Base-by-base conservation (phyloP, 2,113 vertebrate species). In the Oxygymnocypris stewartii region DNA sequence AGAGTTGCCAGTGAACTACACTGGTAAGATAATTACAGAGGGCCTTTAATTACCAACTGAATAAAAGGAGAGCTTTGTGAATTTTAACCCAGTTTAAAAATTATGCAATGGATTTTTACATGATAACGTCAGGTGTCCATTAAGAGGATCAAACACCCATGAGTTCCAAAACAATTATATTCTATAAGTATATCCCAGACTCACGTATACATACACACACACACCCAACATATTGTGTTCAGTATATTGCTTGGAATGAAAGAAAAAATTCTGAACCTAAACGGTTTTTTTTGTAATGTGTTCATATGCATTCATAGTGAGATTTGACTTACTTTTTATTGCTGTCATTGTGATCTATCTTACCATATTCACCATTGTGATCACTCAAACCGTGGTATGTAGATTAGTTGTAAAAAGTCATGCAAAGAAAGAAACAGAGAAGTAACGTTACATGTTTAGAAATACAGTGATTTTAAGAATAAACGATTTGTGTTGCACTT, bases 81-180 rank as follows among this genome's bases (percentile, higher is more conserved):
- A 16, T 82, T 47, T 65, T 7, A 23, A 37, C 31, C 6, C 18
- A 59, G 16, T 40, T 37, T 20, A 37, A 79, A 9, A 40, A 79
- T n/a, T 0, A 44, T n/a, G 13, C n/a, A n/a, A 81, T 81, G 3
- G 6, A 2, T 42, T 63, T 80, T 63, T 61, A 65, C 13, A 69
- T 35, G 44, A 49, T 31, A 67, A 82, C 16, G 65, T 11, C 13
- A 35, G 14, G 40, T 31, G 7, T 35, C 80, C 3, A 67, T 82
- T 82, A 51, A 69, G 25, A 69, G 25, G 2, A 49, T 82, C 80
- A 47, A 82, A 82, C n/a, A 49, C 42, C 16, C 49, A 11, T 54
- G 25, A 31, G 16, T 78, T 35, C 75, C 47, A 77, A 51, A 31
- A 51, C n/a, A 28, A 28, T 28, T 77, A 0, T 77, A 47, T 31